Base-by-base conservation (phyloP, 2,888 invertebrate species). In the Acrobeloides nanus region DNA sequence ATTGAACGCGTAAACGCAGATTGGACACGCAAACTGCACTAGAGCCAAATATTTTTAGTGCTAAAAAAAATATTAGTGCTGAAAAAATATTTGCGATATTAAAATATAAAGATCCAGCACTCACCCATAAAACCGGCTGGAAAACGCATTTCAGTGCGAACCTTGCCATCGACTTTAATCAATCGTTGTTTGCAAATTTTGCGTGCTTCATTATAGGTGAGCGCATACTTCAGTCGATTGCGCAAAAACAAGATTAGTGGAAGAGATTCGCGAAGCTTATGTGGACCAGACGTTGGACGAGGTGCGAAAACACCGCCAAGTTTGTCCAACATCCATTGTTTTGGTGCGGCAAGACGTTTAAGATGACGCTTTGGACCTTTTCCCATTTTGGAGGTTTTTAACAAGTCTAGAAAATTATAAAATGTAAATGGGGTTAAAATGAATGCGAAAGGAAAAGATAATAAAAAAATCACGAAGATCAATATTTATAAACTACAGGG, bases 321-420 rank as follows among this genome's bases (percentile, higher is more conserved):
- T 49, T 97, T 99, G 82, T 93, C 95, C 82, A 97, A 84, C 93
- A 99, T 95, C 97, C 97, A 97, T 86, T 95, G 89, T 80, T 92
- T 93, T 10, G 97, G 97, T 52, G 97, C 97, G 77, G 87, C 85
- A 74, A 97, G 82, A 79, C 97, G 90, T 84, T 97, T 97, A 82
- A 99, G 82, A 81, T 95, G 95, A 82, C 95, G 93, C 80, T 92
- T 93, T 38, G 92, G 93, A 78, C 97, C 97, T n/a, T n/a, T n/a
- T n/a, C n/a, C n/a, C n/a, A n/a, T n/a, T n/a, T n/a, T n/a, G n/a
- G n/a, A n/a, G n/a, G n/a, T n/a, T n/a, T n/a, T n/a, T n/a, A n/a
- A n/a, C n/a, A n/a, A n/a, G n/a, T n/a, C n/a, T n/a, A n/a, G n/a
- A n/a, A n/a, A n/a, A n/a, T n/a, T n/a, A n/a, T n/a, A n/a, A n/a